A percentile compares a stretch with the other conserved stretches of the same genome.
Conservation (phyloP, 2,888 invertebrate species). For the Drosophila putrida region DNA sequence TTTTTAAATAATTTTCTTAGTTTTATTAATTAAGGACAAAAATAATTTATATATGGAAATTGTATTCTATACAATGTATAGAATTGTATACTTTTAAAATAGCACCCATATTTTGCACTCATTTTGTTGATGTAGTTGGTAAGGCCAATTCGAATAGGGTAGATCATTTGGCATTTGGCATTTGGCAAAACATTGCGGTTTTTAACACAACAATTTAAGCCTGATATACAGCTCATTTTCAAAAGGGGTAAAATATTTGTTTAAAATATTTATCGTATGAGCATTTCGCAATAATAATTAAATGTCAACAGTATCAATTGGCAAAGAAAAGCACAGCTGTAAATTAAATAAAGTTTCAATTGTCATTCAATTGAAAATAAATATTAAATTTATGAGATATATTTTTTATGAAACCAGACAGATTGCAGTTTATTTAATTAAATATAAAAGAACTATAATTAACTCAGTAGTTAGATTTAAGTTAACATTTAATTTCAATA, state of each 20-base stretch:
- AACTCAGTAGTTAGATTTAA: slow-evolving; percentile 1
- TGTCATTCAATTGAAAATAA: slow-evolving; percentile 24
- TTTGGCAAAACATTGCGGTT: slow-evolving; percentile 71
- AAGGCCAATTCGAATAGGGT: slow-evolving; percentile 3
- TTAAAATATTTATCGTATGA: slow-evolving; percentile 50
- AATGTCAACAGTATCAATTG: slow-evolving; percentile 72
- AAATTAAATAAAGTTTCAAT: slow-evolving; percentile 16
- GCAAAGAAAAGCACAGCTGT: slow-evolving; percentile 17
- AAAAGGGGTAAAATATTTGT: slow-evolving; percentile 56
- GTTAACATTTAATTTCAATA: background rate
- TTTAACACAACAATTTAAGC: slow-evolving; percentile 50
- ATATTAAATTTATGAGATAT: background rate
- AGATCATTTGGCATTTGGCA: slow-evolving; percentile 39
- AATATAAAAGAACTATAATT: background rate
- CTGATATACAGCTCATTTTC: slow-evolving; percentile 59
- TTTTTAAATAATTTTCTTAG: background rate
- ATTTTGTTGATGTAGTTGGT: background rate
- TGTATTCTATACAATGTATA: background rate
- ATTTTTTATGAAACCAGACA: background rate
- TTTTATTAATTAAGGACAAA: background rate
- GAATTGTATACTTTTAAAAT: slow-evolving; percentile 4
- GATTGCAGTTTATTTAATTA: background rate
- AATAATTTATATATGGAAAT: background rate
- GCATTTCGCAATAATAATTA: slow-evolving; percentile 58
- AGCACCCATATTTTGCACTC: background rate